These are phyloP conservation scores for Cyclargus thomasi DNA, from an alignment of 1,140 invertebrate species.

Conservation along the genomic window DNA sequence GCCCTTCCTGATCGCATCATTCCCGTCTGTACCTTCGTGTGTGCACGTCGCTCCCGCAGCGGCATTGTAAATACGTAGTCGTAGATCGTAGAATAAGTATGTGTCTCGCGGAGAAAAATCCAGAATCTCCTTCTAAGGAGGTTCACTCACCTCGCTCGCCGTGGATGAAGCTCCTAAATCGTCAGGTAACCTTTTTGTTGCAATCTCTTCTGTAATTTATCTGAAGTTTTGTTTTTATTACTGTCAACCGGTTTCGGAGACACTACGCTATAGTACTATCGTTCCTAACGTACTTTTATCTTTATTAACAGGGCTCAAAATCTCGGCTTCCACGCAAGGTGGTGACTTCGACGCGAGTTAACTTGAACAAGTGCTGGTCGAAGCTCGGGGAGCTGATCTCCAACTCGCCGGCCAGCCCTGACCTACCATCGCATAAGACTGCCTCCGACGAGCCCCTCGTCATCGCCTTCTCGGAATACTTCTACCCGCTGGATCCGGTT, in stretches of 20 bases:
- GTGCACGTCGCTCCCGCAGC: conserved; percentile 51
- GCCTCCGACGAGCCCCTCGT: conserved; percentile 58
- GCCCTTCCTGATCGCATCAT: conserved; percentile 67
- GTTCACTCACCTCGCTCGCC: conserved; percentile 59
- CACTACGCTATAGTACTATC: not conserved
- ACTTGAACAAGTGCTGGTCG: conserved; percentile 77
- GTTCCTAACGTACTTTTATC: conserved; percentile 25
- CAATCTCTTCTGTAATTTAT: not conserved
- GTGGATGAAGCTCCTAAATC: conserved; percentile 68
- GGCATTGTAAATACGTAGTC: conserved; percentile 47
- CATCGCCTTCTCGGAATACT: conserved; percentile 57
- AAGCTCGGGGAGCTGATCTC: conserved; percentile 75
- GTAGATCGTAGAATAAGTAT: conserved; percentile 50
- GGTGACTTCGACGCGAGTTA: conserved; percentile 70
- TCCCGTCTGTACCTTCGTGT: conserved; percentile 56
- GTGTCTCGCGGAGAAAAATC: conserved; percentile 68
- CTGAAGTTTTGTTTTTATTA: not conserved
- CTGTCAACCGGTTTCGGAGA: not conserved
- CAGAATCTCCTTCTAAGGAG: conserved; percentile 57
- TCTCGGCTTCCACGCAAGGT: conserved; percentile 72
- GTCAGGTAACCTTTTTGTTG: conserved; percentile 50
- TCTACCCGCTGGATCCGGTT: conserved; percentile 60
- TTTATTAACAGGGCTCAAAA: conserved; percentile 69
- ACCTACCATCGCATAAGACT: conserved; percentile 67
- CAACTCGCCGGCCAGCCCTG: conserved; percentile 57